Evolutionary conservation across 2,888 invertebrate genomes (phyloP).

Genomic region (Lamellibrachia satsuma): DNA sequence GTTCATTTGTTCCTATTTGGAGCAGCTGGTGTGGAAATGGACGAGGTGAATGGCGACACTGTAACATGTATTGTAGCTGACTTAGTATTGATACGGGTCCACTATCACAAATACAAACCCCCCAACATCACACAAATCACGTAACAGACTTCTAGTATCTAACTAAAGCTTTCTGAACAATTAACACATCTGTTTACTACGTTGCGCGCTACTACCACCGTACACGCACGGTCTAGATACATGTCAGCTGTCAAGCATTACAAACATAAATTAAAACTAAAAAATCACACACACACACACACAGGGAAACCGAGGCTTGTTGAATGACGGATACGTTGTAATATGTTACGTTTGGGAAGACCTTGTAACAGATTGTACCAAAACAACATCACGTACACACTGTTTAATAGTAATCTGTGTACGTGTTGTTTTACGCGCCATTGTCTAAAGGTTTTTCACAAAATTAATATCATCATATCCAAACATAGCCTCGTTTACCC

Average conservation of each 20-base stretch:
- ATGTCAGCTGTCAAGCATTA: background rate
- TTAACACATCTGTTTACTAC: background rate
- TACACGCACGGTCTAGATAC: background rate
- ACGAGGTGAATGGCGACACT: background rate
- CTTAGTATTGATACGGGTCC: background rate
- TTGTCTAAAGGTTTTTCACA: too few relatives aligned
- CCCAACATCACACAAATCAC: too few relatives aligned
- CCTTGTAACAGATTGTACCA: background rate
- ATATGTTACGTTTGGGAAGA: background rate
- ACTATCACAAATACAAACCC: too few relatives aligned
- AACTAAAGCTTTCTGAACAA: background rate
- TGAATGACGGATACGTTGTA: background rate
- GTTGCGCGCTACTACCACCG: background rate
- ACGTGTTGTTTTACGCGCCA: background rate
- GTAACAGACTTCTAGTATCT: background rate
- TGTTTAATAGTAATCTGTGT: background rate
- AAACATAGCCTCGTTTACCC: background rate
- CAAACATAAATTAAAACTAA: background rate
- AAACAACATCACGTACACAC: background rate
- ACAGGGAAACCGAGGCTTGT: background rate
- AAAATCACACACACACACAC: background rate
- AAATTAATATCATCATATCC: background rate
- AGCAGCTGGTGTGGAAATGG: background rate
- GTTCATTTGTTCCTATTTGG: background rate
- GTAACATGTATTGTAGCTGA: background rate